Base-by-base conservation (phyloP, 2,113 vertebrate species). In the Silurus meridionalis region DNA sequence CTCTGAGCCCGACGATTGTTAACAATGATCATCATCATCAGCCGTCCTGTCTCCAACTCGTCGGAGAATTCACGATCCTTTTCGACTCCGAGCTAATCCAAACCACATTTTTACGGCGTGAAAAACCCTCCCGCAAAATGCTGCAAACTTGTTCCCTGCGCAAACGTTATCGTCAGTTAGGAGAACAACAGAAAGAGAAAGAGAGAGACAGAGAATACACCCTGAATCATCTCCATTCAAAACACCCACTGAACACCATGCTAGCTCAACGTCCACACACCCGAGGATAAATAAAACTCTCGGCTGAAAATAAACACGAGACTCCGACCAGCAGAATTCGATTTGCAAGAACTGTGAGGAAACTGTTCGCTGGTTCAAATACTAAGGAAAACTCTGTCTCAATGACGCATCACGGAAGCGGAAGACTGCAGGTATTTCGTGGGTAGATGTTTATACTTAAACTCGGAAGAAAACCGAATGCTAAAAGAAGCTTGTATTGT, bases 61-160 rank as follows among this genome's bases (percentile, higher is more conserved):
- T 48, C 8, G 28, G 6, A 50, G 60, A 66, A 58, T 57, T 58
- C 77, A 2, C 13, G 25, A 77, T 66, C 53, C 55, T 72, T 17
- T 89, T 88, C 81, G 37, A 28, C 7, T 60, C 48, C 90, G 5
- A 71, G 69, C 78, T 93, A 93, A 94, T 93, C 72, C 71, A 84
- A 94, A 93, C 88, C 93, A 94, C 88, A 91, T 93, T 93, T 91
- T 86, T 77, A 37, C 37, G 37, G 37, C 37, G 37, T 37, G 37
- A 37, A 37, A 2, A 37, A 37, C 37, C 37, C 37, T 37, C 37
- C 37, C 37, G 23, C 50, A 25, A 77, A 53, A 52, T n/a, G 10
- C 8, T 21, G 19, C 85, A 60, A 84, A 92, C 84, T 25, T 3
- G 21, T 46, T 50, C 28, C 88, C 79, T 86, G 83, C 52, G 81